Evolutionary conservation across 2,797 vertebrate genomes (phyloP).

Genomic region (Rhodeus uyekii): DNA sequence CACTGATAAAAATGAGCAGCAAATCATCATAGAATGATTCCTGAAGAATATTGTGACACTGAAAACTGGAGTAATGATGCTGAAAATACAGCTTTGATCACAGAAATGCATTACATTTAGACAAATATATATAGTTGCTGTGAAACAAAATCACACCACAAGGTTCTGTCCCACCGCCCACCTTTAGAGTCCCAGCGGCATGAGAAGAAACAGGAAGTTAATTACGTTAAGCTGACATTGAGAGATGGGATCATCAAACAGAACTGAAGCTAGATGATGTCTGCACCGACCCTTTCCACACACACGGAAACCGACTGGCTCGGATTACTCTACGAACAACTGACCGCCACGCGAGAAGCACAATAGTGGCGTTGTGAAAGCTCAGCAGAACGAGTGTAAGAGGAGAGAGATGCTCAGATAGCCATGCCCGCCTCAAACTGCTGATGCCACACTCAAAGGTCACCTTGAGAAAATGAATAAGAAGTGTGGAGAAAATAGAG

Average conservation of each 20-base stretch:
- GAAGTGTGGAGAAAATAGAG: not conserved
- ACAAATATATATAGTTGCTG: not conserved
- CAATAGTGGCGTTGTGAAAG: conserved; percentile 39
- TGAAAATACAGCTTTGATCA: not conserved
- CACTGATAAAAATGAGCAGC: no score
- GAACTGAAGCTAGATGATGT: conserved; percentile 55
- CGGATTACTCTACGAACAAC: conserved; percentile 27
- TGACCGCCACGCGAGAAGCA: conserved; percentile 19
- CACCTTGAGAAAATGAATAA: conserved; percentile 24
- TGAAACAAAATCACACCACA: not conserved
- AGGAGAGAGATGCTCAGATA: conserved; percentile 45
- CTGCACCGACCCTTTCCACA: conserved; percentile 13
- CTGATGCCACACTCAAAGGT: conserved; percentile 45
- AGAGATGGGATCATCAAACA: not conserved
- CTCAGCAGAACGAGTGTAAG: conserved; percentile 46
- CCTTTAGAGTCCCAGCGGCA: not conserved
- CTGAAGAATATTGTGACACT: no score
- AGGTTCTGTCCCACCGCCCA: not conserved
- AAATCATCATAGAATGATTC: no score
- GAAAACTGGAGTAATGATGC: no score
- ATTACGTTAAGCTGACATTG: not conserved
- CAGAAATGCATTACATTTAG: not conserved
- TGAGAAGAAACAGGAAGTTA: not conserved
- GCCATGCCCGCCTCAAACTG: not conserved
- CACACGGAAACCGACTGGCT: not conserved